Conservation (phyloP, 2,888 invertebrate genomes). For the Euzetes globulus region DNA sequence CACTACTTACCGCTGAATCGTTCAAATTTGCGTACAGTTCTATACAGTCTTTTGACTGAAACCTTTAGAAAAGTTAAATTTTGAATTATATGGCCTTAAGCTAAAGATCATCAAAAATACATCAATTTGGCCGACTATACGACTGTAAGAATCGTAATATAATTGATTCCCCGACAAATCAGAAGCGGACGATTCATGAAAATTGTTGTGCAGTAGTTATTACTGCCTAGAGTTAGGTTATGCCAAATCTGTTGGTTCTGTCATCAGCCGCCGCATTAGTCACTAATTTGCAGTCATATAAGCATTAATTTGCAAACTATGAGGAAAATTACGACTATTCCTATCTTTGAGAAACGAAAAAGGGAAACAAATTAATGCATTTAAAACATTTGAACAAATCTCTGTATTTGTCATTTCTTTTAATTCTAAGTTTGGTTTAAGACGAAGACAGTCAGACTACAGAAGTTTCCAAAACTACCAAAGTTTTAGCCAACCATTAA, state of each 20-base stretch:
- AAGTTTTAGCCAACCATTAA: background rate
- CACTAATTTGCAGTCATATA: conserved; percentile 27
- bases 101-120: conserved; percentile 28
- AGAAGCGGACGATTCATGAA: conserved; percentile 20
- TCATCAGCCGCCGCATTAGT: conserved; percentile 19
- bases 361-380: background rate
- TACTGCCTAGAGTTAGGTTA: conserved; percentile 9
- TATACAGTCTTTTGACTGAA: background rate
- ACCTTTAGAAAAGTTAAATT: conserved; percentile 9
- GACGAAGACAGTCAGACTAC: background rate
- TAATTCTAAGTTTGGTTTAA: background rate
- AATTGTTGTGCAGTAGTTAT: conserved; percentile 23
- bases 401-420: background rate
- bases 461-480: too few species aligned
- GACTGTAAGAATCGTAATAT: conserved; percentile 19
- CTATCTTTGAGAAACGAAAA: conserved; percentile 18
- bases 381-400: background rate
- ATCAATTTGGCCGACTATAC: conserved; percentile 14
- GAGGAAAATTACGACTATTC: conserved; percentile 9
- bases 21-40: conserved; percentile 18
- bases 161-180: conserved; percentile 24
- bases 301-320: conserved; percentile 26
- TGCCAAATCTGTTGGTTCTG: conserved; percentile 15
- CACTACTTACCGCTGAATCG: conserved; percentile 14
- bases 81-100: conserved; percentile 1